Conservation (phyloP, 2,888 invertebrate species). For the Cosmopolites sordidus region DNA sequence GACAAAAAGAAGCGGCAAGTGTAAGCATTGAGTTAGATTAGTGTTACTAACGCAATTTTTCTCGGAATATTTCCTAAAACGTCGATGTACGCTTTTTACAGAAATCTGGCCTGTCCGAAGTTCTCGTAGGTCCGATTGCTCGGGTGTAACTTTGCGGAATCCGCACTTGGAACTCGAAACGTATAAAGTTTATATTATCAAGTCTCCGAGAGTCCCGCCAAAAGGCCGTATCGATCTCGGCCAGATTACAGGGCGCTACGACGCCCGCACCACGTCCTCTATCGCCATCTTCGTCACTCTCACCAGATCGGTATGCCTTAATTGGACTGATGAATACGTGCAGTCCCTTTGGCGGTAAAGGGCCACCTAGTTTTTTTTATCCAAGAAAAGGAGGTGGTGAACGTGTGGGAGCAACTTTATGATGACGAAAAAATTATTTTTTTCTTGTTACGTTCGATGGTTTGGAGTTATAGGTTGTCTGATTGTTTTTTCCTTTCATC, state of each 20-base stretch:
- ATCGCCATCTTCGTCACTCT: not conserved
- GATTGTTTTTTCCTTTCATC: too few species aligned
- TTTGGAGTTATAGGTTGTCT: too few species aligned
- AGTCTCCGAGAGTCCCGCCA: conserved; percentile 19
- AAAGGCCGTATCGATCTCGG: conserved; percentile 48
- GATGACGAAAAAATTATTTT: not conserved
- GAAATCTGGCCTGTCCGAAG: conserved; percentile 17
- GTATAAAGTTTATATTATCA: conserved; percentile 27
- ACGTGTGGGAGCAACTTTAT: not conserved
- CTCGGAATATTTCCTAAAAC: too few species aligned
- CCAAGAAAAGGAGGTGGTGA: not conserved
- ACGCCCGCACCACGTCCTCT: not conserved
- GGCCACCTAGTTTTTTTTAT: not conserved
- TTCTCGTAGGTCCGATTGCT: conserved; percentile 19
- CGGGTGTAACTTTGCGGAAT: conserved; percentile 26
- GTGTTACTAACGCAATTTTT: too few species aligned
- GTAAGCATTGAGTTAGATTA: too few species aligned
- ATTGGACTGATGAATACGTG: not conserved
- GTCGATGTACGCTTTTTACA: too few species aligned
- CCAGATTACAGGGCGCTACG: conserved; percentile 40
- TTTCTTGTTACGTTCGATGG: not conserved
- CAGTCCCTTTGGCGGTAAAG: not conserved
- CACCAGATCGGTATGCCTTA: not conserved
- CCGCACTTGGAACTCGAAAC: conserved; percentile 23
- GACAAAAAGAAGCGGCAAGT: too few species aligned